These are phyloP conservation scores for Temnothorax longispinosus DNA, from an alignment of 1,140 invertebrate species.

Conservation along the genomic window DNA sequence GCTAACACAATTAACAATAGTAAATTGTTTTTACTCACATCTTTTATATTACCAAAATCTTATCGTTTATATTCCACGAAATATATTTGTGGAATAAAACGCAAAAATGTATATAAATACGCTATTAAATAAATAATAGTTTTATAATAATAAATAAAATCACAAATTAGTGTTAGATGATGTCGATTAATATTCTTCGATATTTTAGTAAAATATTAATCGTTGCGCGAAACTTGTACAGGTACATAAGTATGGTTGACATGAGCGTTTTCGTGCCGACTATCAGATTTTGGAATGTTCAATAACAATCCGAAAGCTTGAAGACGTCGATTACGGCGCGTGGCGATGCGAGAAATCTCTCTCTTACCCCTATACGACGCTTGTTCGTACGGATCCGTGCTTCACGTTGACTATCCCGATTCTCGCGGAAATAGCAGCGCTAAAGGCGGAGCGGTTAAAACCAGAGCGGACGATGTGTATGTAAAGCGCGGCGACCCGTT, in stretches of 20 bases:
- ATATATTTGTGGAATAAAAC: no score
- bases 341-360: slow-evolving; percentile 74
- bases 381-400: not conserved
- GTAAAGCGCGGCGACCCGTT: slow-evolving; percentile 75
- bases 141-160: no score
- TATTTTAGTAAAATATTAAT: not conserved
- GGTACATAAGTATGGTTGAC: no score
- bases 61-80: no score
- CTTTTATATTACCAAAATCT: no score
- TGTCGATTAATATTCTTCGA: no score
- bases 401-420: not conserved
- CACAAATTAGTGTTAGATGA: no score
- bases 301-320: slow-evolving; percentile 75
- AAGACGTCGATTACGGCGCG: slow-evolving; percentile 74
- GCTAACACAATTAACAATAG: no score
- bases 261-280: not conserved
- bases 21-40: no score
- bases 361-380: slow-evolving; percentile 49
- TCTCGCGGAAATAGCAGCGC: not conserved
- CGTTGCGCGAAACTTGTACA: not conserved
- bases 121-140: no score
- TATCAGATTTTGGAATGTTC: slow-evolving; percentile 69
- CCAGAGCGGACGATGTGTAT: slow-evolving; percentile 67
- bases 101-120: no score
- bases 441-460: slow-evolving; percentile 13